A percentile compares a stretch with the other conserved stretches of the same genome.
Conservation (phyloP, 1,140 invertebrate genomes). For the Hirudo medicinalis region DNA sequence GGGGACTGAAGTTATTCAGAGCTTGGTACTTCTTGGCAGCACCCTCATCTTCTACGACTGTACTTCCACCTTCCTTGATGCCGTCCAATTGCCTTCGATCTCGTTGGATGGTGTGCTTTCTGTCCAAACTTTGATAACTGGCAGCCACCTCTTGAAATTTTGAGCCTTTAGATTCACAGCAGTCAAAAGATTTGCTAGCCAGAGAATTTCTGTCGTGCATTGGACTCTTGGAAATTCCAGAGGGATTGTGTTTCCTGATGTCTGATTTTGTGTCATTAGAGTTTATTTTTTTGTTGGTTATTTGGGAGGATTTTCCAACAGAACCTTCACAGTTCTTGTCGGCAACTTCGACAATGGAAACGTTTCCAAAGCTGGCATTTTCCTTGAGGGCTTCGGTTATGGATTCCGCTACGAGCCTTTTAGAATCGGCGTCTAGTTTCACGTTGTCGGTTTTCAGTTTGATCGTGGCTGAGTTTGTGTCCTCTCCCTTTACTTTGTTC, state of each 20-base stretch:
- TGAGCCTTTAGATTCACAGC: not conserved
- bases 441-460: not conserved
- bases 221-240: not conserved
- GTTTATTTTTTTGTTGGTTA: not conserved
- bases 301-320: not conserved
- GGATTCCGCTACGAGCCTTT: slow-evolving; percentile 1
- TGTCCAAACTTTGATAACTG: slow-evolving; percentile 6
- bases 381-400: not conserved
- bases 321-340: not conserved
- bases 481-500: too few species aligned
- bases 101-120: not conserved
- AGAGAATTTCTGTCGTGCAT: not conserved
- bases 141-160: not conserved
- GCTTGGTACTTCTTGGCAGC: not conserved
- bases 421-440: not conserved
- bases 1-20: slow-evolving; percentile 6
- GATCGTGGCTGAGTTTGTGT: not conserved
- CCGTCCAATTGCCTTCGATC: not conserved
- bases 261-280: not conserved
- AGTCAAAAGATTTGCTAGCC: not conserved
- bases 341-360: not conserved
- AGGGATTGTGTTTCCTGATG: not conserved
- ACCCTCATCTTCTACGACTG: not conserved
- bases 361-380: not conserved
- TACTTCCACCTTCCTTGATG: too few species aligned